A percentile compares a stretch with the other conserved stretches of the same genome.
phyloP scores from a whole-genome alignment of 2,888 invertebrate species.

The Nesidiocoris tenuis region DNA sequence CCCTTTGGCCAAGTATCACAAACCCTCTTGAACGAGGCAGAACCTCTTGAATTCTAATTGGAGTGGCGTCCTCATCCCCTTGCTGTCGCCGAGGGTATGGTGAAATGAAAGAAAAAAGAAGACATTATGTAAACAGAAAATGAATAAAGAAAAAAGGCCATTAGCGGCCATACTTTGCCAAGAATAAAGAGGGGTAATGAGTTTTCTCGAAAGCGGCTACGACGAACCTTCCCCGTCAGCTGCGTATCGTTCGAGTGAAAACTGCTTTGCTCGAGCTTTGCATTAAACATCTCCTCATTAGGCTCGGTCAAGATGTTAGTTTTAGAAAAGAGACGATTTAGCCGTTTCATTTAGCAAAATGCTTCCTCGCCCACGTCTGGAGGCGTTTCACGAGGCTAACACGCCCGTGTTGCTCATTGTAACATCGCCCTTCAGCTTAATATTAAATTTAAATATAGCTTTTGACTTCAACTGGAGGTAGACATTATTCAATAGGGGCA shows the following conservation, averaged over 20 bases:
- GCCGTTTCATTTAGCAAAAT: conserved; percentile 26
- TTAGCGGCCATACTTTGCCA: conserved; percentile 38
- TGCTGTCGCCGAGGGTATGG: conserved; percentile 5
- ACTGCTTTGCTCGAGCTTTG: conserved; percentile 30
- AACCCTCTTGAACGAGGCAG: background rate
- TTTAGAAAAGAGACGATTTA: conserved; percentile 20
- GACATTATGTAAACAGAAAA: conserved; percentile 4
- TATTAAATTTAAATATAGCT: too few species aligned
- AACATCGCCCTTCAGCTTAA: too few species aligned
- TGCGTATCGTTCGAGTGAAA: conserved; percentile 13
- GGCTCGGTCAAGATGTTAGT: conserved; percentile 29
- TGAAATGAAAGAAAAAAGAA: conserved; percentile 7
- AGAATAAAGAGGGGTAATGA: conserved; percentile 39
- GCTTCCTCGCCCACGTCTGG: background rate
- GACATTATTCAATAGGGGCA: too few species aligned
- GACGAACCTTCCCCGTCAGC: conserved; percentile 7
- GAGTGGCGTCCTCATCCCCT: background rate
- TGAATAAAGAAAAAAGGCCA: conserved; percentile 29
- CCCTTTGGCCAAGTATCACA: background rate
- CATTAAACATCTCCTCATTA: conserved; percentile 39
- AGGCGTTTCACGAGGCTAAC: too few species aligned
- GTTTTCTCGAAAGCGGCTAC: conserved; percentile 27
- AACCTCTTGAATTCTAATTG: conserved; percentile 28
- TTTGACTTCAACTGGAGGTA: too few species aligned
- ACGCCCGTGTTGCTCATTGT: too few species aligned